Conservation (phyloP, 2,888 invertebrate genomes). For the Linnaemya tessellans region DNA sequence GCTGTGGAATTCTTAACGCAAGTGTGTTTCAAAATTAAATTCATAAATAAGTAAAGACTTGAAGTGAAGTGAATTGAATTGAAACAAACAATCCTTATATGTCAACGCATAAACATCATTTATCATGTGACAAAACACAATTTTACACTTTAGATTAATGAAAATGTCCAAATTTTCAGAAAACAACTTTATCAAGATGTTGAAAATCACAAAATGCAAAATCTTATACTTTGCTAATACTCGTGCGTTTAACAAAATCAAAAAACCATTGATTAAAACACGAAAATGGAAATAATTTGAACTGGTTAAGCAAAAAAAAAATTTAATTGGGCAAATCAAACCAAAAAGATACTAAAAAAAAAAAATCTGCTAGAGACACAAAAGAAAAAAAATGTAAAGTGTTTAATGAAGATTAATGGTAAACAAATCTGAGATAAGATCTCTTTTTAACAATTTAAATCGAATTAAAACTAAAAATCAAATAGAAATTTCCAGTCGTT, state of each 20-base stretch:
- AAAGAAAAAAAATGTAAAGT: constrained; percentile 42
- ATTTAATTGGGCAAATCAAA: constrained; percentile 31
- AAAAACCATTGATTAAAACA: constrained; percentile 58
- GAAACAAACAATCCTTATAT: constrained; percentile 61
- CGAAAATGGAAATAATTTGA: constrained; percentile 55
- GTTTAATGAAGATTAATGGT: constrained; percentile 71
- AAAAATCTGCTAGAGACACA: no score
- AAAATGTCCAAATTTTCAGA: constrained; percentile 72
- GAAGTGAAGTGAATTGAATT: constrained; percentile 20
- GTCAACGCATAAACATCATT: constrained; percentile 73
- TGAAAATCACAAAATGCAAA: constrained; percentile 54
- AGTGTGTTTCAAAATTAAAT: constrained; percentile 48
- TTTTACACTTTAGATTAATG: constrained; percentile 73
- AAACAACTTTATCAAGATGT: constrained; percentile 72
- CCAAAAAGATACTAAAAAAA: constrained; percentile 7
- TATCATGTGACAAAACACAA: constrained; percentile 73
- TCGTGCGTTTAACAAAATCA: neutral
- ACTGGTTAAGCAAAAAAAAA: constrained; percentile 57
- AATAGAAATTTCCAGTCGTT: constrained; percentile 39
- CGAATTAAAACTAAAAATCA: constrained; percentile 42
- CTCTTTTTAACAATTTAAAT: constrained; percentile 57
- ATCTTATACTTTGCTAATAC: neutral
- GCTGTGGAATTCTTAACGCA: constrained; percentile 34
- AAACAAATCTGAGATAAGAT: constrained; percentile 66
- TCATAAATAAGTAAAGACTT: constrained; percentile 19